Evolutionary conservation across 2,888 invertebrate species (phyloP).

Genomic region (Spilarctia lutea): DNA sequence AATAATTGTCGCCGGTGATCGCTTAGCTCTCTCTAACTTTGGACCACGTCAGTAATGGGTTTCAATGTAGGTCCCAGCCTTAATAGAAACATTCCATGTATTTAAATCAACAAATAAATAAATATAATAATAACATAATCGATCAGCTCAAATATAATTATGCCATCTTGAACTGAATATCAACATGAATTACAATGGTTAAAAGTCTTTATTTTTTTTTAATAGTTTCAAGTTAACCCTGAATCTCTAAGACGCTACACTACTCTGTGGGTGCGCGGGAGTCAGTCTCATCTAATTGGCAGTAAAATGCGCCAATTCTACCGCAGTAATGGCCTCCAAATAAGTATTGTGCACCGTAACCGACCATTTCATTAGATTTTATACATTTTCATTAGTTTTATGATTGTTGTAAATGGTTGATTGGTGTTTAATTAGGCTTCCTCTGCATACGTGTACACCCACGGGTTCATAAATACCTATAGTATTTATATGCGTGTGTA

Average conservation of each 20-base stretch:
- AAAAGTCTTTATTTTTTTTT: no score
- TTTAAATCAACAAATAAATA: not conserved
- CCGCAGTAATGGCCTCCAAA: conserved; percentile 31
- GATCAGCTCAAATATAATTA: not conserved
- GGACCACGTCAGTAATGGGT: conserved; percentile 5
- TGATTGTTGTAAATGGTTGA: conserved; percentile 31
- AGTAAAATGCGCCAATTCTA: conserved; percentile 34
- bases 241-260: conserved; percentile 6
- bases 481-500: not conserved
- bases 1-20: conserved; percentile 4
- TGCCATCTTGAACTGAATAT: no score
- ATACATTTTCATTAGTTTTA: conserved; percentile 39
- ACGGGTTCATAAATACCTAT: not conserved
- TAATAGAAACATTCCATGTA: conserved; percentile 12
- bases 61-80: conserved; percentile 8
- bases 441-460: conserved; percentile 12
- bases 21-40: not conserved
- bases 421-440: conserved; percentile 44
- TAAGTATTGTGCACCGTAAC: conserved; percentile 23
- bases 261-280: conserved; percentile 26
- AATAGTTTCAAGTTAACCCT: no score
- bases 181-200: no score
- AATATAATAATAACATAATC: not conserved
- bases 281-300: conserved; percentile 39
- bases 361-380: conserved; percentile 24